phyloP scores from a whole-genome alignment of 2,113 vertebrate species.

The Tyrannus savana region DNA sequence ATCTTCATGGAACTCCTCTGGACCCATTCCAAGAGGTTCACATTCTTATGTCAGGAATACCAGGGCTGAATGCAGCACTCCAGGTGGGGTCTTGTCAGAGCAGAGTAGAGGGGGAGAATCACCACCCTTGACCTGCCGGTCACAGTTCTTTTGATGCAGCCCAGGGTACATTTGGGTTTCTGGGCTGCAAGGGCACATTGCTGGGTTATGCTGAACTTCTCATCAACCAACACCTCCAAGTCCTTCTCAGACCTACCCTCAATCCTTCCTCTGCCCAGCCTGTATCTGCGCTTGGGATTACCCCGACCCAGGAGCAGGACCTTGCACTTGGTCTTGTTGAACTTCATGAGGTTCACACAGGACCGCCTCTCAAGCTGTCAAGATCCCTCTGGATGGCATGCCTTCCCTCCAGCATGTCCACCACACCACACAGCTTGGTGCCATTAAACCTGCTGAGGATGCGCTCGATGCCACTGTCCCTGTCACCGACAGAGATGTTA shows the following conservation, averaged over 20 bases:
- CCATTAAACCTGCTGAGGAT: neutral
- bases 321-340: neutral
- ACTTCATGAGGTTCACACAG: neutral
- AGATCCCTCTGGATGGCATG: neutral
- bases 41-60: fast-evolving
- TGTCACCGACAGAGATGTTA: too few relatives aligned
- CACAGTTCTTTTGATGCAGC: neutral
- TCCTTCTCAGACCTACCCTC: neutral
- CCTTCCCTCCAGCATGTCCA: fast-evolving
- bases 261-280: neutral
- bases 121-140: neutral
- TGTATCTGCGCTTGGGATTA: neutral
- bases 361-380: neutral
- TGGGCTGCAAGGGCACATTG: neutral
- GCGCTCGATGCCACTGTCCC: fast-evolving
- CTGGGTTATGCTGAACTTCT: neutral
- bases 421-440: neutral
- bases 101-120: neutral
- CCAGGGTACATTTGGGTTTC: neutral
- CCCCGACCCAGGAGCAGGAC: neutral
- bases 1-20: neutral
- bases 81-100: neutral
- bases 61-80: neutral
- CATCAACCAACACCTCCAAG: fast-evolving
- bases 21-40: neutral